Base-by-base conservation (phyloP, 2,888 invertebrate species). In the Polietes domitor region DNA sequence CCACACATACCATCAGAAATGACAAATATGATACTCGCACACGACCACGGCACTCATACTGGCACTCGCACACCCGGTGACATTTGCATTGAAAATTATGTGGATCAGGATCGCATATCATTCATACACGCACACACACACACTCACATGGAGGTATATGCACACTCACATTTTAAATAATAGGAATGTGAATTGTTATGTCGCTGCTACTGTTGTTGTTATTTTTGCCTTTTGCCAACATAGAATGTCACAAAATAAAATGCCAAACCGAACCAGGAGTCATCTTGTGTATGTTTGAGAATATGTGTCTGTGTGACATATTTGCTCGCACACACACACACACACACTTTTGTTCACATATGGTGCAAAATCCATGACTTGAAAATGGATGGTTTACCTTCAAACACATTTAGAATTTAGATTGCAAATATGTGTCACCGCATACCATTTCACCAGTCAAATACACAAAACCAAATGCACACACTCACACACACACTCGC, bases 191-290 rank as follows among this genome's bases (percentile, higher is more conserved):
- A 43, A 17, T 65, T 68, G 37, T 68, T 32, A n/a, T 61, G 61
- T 15, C 17, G 32, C 15, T 12, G 61, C 10, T 37, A 19, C 43
- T 68, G 37, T 21, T 65, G 65, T 65, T 68, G n/a, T 68, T 43
- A 9, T 68, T 43, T 32, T 37, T 68, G n/a, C 24, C 32, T 10
- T 63, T 63, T 32, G 32, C 17, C 63, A 17, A 12, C 32, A 81
- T 78, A 84, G 78, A 81, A 84, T 84, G 84, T 84, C 84, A 84
- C 75, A 84, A 84, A 84, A 84, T 81, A 73, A 76, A 75, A 81
- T 72, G 81, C 81, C 72, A 76, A 76, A 78, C 68, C 68, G 70
- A 80, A 26, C 77, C 74, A 68, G 41, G 43, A 68, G 41, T 68
- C 68, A 68, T 41, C 37, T 19, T 10, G 41, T 17, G 15, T 32